A percentile compares a stretch with the other conserved stretches of the same genome.
Conservation (phyloP, 2,113 vertebrate genomes). For the Pyxicephalus adspersus region DNA sequence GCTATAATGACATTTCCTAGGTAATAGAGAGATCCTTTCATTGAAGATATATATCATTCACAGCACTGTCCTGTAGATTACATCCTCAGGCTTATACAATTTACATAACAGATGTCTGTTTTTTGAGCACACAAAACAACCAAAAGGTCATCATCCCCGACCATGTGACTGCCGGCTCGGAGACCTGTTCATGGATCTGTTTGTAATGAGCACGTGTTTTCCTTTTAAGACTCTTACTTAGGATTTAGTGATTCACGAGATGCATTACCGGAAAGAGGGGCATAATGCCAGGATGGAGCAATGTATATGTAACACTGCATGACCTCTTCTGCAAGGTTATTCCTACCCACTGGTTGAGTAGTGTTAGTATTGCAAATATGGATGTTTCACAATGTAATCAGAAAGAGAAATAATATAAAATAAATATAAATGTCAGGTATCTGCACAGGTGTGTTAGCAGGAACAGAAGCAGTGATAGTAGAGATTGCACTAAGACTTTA, state of each 20-base stretch:
- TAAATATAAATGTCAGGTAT: too few relatives aligned
- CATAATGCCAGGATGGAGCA: too few relatives aligned
- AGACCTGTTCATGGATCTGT: background rate
- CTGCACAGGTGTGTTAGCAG: too few relatives aligned
- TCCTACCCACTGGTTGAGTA: too few relatives aligned
- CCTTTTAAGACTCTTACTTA: background rate
- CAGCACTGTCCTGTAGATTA: background rate
- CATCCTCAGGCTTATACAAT: background rate
- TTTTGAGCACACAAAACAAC: constrained; percentile 17
- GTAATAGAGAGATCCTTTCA: constrained; percentile 9
- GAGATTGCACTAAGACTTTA: too few relatives aligned
- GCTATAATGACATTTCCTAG: background rate
- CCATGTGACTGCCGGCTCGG: background rate
- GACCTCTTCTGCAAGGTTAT: too few relatives aligned
- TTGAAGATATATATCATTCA: constrained; percentile 11
- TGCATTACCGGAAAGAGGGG: too few relatives aligned
- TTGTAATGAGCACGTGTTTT: background rate
- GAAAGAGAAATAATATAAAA: too few relatives aligned
- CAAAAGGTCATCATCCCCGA: constrained; percentile 27
- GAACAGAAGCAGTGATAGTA: too few relatives aligned
- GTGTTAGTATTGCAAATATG: too few relatives aligned
- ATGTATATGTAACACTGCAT: too few relatives aligned
- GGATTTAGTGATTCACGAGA: background rate
- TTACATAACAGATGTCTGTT: constrained; percentile 36
- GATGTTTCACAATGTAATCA: too few relatives aligned